Evolutionary conservation across 2,113 vertebrate species (phyloP), one percentile per base, ranked within the genome.

Genomic region (Mobula hypostoma): DNA sequence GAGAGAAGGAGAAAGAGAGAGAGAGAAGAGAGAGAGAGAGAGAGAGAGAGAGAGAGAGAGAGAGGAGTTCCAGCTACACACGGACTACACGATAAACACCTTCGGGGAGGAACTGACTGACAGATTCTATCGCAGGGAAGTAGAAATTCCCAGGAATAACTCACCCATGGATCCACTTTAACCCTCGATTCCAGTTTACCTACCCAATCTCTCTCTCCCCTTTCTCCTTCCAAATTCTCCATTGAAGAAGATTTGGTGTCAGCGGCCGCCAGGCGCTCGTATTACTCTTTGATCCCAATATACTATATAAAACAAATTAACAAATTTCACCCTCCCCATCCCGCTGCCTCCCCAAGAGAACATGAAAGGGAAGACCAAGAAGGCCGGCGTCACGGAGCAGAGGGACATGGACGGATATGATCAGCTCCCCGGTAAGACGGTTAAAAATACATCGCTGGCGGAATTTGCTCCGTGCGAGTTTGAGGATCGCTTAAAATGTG

Each of bases 351-450:
- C 85, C 32, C 1, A n/a, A 66, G 58, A 61, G 61, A 88, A 7
- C 29, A 88, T 88, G 85, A 88, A 88, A 88, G 61, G 85, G 29
- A 88, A 88, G 32, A 88, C 5, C 85, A 88, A 61, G 29, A 88
- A 88, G 61, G 2, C 27, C 2, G 32, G 29, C n/a, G 58, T 88
- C 29, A 61, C 85, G 2, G 85, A 88, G 58, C 85, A 88, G 61
- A 88, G 85, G 9, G 85, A 32, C 61, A 88, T 88, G 85, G 85
- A 88, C 21, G 85, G 85, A 0, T 88, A 88, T 66, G 85, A 88
- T 14, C 85, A 88, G 29, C 85, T 88, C 12, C 58, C 85, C 63
- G 85, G 85, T 88, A 88, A 66, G 85, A 0, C 15, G 14, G 24
- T 32, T 32, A 4, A 32, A 1, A 87, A 12, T n/a, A 56, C 21